These are phyloP conservation scores for Apamea anceps DNA, from an alignment of 2,888 invertebrate species.

Conservation along the genomic window DNA sequence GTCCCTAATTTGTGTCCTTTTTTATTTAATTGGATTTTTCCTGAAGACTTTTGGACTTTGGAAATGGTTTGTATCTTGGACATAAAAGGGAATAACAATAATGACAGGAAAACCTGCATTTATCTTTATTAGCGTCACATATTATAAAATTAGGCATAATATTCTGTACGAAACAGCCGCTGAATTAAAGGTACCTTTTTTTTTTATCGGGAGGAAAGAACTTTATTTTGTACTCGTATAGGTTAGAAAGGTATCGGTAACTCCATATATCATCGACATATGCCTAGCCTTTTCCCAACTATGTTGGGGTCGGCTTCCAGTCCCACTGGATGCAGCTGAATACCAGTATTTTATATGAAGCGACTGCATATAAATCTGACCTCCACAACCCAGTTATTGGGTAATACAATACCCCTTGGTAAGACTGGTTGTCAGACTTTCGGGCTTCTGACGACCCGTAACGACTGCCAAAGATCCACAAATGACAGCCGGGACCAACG, in stretches of 20 bases:
- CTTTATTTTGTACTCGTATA: too few species aligned
- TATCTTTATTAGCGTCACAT: slow-evolving; percentile 9
- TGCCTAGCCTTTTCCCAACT: too few species aligned
- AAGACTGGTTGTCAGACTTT: too few species aligned
- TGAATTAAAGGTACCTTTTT: neutral
- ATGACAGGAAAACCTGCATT: neutral
- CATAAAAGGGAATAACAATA: neutral
- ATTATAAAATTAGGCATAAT: neutral
- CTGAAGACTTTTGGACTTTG: neutral
- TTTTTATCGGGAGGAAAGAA: neutral
- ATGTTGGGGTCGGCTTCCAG: too few species aligned
- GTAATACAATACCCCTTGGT: too few species aligned
- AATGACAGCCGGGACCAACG: too few species aligned
- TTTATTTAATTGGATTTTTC: slow-evolving; percentile 12
- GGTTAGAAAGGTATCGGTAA: neutral
- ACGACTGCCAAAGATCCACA: too few species aligned
- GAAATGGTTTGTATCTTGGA: slow-evolving; percentile 2
- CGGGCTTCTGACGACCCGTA: too few species aligned
- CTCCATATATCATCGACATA: neutral
- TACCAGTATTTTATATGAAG: too few species aligned
- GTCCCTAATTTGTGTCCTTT: neutral
- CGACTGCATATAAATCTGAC: too few species aligned
- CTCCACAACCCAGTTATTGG: too few species aligned
- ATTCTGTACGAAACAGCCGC: neutral
- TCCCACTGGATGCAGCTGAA: too few species aligned